phyloP scores from a whole-genome alignment of 1,140 invertebrate species.

The Psilanteris sp. region DNA sequence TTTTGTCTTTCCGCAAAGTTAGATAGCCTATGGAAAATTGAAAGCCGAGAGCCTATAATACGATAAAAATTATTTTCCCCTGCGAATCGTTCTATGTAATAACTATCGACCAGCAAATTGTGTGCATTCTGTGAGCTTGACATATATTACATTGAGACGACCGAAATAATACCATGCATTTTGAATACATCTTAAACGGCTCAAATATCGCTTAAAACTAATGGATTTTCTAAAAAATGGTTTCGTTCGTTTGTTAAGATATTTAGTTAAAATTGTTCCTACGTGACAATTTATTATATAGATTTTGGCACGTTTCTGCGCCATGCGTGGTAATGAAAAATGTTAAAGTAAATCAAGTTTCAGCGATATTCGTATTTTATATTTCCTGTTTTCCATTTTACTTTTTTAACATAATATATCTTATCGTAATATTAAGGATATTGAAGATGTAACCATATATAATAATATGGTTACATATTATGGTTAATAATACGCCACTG shows the following conservation, averaged over 20 bases:
- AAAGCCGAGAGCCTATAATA: constrained; percentile 8
- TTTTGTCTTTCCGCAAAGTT: constrained; percentile 14
- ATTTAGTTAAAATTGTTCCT: too few species aligned
- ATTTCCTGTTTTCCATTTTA: neutral
- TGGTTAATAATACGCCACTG: too few species aligned
- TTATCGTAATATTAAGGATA: neutral
- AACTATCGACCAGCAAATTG: constrained; percentile 37
- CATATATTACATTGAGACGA: constrained; percentile 22
- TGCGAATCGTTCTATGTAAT: constrained; percentile 20
- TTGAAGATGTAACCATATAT: neutral
- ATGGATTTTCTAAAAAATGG: too few species aligned
- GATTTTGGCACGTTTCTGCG: too few species aligned
- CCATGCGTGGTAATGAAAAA: neutral
- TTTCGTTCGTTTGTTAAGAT: too few species aligned
- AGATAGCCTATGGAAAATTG: constrained; percentile 27
- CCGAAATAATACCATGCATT: constrained; percentile 26
- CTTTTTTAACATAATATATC: neutral
- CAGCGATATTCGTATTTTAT: neutral
- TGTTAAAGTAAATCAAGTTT: neutral
- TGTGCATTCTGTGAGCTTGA: constrained; percentile 32
- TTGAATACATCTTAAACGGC: too few species aligned
- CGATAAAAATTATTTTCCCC: constrained; percentile 37
- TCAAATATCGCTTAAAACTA: too few species aligned
- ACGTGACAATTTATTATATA: too few species aligned
- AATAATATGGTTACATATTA: too few species aligned